Evolutionary conservation across 2,113 vertebrate genomes (phyloP), one percentile per base, ranked within the genome.

Genomic region (Eleginops maclovinus): DNA sequence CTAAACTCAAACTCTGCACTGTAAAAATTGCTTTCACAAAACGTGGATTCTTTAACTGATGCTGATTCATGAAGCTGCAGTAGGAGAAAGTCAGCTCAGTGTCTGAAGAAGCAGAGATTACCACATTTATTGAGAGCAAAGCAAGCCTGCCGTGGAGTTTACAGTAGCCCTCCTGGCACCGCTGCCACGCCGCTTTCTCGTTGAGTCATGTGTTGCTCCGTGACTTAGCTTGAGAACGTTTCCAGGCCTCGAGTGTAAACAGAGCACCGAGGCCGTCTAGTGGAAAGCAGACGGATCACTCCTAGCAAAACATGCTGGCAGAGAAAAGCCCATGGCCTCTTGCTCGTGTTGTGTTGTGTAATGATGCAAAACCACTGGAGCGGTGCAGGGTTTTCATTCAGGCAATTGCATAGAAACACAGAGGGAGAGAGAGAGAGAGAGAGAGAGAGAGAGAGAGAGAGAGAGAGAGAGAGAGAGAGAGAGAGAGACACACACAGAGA

Each of bases 291-390:
- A 76, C 22, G 9, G 51, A 80, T 83, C 64, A 15, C 59, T 79
- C 72, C 49, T 63, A 87, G 71, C 46, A 56, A 65, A 82, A 62
- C 59, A 73, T 71, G 60, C 69, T 83, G 83, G 74, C 70, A 72
- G 72, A 55, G 72, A 31, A 59, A n/a, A 75, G 26, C 17, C 28
- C 19, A 47, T 55, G 49, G 73, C 50, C 54, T 71, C 72, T n/a
- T 44, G 70, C 63, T 65, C 50, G 54, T 77, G 56, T 84, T 71
- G 21, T 87, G 77, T 81, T 85, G 76, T 79, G 74, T 54, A 77
- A 78, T 79, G 84, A 88, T 80, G 81, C 67, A 85, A 87, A 83
- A 78, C 70, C 73, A 72, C 76, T 62, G 62, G 64, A 76, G 81
- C 68, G 7, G 69, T 59, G 16, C 63, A 77, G 56, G 56, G 75